Evolutionary conservation across 2,888 invertebrate genomes (phyloP), one percentile per base, ranked within the genome.

Genomic region (Slavum lentiscoides): DNA sequence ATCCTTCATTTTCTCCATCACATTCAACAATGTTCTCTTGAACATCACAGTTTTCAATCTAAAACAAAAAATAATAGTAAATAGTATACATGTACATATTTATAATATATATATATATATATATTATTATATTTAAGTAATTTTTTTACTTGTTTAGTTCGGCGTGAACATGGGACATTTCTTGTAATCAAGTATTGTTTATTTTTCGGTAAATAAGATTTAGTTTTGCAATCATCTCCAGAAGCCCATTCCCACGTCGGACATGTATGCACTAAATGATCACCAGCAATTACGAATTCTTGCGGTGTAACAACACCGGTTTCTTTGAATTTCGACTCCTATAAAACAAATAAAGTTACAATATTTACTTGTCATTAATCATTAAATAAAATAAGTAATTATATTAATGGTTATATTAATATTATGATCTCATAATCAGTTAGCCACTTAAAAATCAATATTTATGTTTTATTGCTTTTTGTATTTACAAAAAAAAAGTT

Each of bases 171-270:
- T 17, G 99, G 97, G 23, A 99, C 97, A 90, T 97, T 98, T 84
- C 94, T 91, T 1, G 98, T 99, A 73, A 98, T 92, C 73, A 99
- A 90, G 87, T 97, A 99, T 87, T 99, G 99, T 87, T 98, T 98
- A 85, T 97, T 94, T 85, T 91, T 89, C 0, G 99, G 99, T 83
- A 99, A 89, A 88, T 97, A 98, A 0, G 93, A 88, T 85, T 96
- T 95, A 43, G 91, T 88, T 87, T 94, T 94, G n/a, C 92, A 89
- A 84, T 95, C 94, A 86, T 98, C 98, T 0, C 97, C 98, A 84
- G 90, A 89, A 0, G 95, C 93, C 99, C 99, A 99, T 86, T 97
- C 95, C 99, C 99, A 99, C 0, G 99, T 98, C 0, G 99, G 98
- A 86, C 98, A 99, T 86, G 98, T 98, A 87, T 99, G 98, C 0